A percentile compares a stretch with the other conserved stretches of the same genome.
These are phyloP conservation scores for Allacma fusca DNA, from an alignment of 2,888 invertebrate species.

Conservation along the genomic window DNA sequence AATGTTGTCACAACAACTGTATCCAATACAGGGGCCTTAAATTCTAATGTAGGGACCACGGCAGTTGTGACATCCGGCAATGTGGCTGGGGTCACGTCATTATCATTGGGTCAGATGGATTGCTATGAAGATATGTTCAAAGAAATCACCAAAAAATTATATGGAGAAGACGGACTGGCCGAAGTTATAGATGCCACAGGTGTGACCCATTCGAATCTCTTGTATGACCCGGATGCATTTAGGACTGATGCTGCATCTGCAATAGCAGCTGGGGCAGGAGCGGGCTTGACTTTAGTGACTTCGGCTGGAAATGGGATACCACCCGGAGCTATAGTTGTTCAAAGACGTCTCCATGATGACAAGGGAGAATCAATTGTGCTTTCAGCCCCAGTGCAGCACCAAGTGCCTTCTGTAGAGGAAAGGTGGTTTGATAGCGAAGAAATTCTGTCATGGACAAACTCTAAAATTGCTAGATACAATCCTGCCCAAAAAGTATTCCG, in stretches of 20 bases:
- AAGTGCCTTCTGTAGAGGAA: slow-evolving; percentile 62
- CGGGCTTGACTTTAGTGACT: slow-evolving; percentile 52
- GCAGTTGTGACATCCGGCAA: slow-evolving; percentile 30
- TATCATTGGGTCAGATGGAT: slow-evolving; percentile 40
- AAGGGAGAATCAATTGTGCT: slow-evolving; percentile 27
- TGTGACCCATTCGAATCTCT: slow-evolving; percentile 46
- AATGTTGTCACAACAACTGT: slow-evolving; percentile 35
- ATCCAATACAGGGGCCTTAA: slow-evolving; percentile 17
- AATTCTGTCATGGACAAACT: slow-evolving; percentile 77
- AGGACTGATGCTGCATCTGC: slow-evolving; percentile 42
- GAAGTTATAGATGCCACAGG: slow-evolving; percentile 54
- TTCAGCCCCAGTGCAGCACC: slow-evolving; percentile 9
- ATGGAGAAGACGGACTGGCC: slow-evolving; percentile 75
- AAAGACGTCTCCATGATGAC: slow-evolving; percentile 53
- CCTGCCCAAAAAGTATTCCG: slow-evolving; percentile 78
- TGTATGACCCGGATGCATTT: slow-evolving; percentile 59
- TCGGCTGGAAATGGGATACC: slow-evolving; percentile 56
- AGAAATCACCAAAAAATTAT: slow-evolving; percentile 89
- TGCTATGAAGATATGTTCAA: slow-evolving; percentile 85
- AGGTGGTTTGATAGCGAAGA: slow-evolving; percentile 77
- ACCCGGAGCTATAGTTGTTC: slow-evolving; percentile 59
- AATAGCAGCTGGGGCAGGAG: slow-evolving; percentile 25
- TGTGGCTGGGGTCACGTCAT: slow-evolving; percentile 19
- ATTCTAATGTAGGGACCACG: slow-evolving; percentile 10
- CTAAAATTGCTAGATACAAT: slow-evolving; percentile 82